Evolutionary conservation across 2,888 invertebrate genomes (phyloP).

Genomic region (Heliconius aoede): DNA sequence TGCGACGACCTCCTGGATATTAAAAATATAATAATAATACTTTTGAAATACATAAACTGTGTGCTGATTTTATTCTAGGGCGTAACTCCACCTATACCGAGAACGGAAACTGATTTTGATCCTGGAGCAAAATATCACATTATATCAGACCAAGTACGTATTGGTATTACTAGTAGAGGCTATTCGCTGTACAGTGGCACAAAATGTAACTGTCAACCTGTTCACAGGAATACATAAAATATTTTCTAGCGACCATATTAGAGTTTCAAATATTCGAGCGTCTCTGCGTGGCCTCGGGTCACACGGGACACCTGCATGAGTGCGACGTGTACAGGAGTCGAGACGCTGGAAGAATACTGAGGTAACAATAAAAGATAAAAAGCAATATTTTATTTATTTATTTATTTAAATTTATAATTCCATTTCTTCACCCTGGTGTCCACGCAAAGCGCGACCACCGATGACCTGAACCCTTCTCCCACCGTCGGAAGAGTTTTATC

Average conservation of each 20-base stretch:
- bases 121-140: conserved; percentile 93
- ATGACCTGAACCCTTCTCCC: no score
- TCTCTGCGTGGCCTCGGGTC: conserved; percentile 88
- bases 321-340: conserved; percentile 92
- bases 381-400: no score
- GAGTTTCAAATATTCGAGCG: conserved; percentile 94
- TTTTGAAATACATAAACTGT: no score
- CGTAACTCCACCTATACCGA: conserved; percentile 87
- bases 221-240: conserved; percentile 88
- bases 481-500: no score
- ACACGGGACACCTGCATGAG: conserved; percentile 88
- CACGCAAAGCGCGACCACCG: no score
- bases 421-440: no score
- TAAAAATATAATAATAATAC: no score
- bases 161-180: background rate
- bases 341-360: conserved; percentile 89
- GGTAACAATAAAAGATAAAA: conserved; percentile 77
- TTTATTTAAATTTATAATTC: no score
- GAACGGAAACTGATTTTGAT: conserved; percentile 91
- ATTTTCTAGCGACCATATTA: conserved; percentile 91
- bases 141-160: conserved; percentile 86
- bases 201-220: no score
- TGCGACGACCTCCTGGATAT: no score
- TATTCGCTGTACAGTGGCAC: no score
- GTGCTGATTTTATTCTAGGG: conserved; percentile 79